Evolutionary conservation across 2,797 vertebrate genomes (phyloP).

Genomic region (Sebastolobus alascanus): DNA sequence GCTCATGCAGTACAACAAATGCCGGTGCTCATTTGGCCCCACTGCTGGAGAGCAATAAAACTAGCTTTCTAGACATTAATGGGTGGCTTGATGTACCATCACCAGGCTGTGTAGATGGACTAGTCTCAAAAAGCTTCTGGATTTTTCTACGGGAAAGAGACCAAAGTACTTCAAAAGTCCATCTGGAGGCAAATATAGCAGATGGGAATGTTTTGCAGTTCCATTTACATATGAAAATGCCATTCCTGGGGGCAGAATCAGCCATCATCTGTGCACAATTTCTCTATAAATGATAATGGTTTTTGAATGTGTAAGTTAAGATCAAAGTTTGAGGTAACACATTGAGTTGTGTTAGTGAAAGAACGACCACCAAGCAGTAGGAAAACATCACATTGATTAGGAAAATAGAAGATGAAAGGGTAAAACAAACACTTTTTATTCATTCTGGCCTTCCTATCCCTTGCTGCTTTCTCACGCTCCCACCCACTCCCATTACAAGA

Average conservation of each 20-base stretch:
- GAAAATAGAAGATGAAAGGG: conserved; percentile 14
- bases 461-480: conserved; percentile 29
- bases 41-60: conserved; percentile 37
- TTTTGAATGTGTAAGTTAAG: conserved; percentile 17
- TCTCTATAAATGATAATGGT: conserved; percentile 38
- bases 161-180: conserved; percentile 63
- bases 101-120: conserved; percentile 37
- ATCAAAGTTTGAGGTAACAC: conserved; percentile 37
- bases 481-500: conserved; percentile 42
- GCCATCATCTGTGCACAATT: conserved; percentile 23
- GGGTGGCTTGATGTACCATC: conserved; percentile 26
- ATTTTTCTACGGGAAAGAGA: conserved; percentile 37
- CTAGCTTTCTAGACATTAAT: conserved; percentile 48
- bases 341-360: background rate
- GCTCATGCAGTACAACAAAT: conserved; percentile 39
- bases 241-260: conserved; percentile 25
- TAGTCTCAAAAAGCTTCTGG: conserved; percentile 54
- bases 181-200: conserved; percentile 59
- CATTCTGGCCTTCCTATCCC: background rate
- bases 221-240: conserved; percentile 49
- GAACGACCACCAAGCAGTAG: background rate
- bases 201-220: conserved; percentile 46
- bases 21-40: conserved; percentile 12
- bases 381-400: conserved; percentile 14
- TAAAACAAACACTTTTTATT: conserved; percentile 23